Percentiles rank a stretch among this genome's conserved stretches.
phyloP scores from a whole-genome alignment of 35 echinoderm and acorn worm genomes.

The Nesometra sesokonis region DNA sequence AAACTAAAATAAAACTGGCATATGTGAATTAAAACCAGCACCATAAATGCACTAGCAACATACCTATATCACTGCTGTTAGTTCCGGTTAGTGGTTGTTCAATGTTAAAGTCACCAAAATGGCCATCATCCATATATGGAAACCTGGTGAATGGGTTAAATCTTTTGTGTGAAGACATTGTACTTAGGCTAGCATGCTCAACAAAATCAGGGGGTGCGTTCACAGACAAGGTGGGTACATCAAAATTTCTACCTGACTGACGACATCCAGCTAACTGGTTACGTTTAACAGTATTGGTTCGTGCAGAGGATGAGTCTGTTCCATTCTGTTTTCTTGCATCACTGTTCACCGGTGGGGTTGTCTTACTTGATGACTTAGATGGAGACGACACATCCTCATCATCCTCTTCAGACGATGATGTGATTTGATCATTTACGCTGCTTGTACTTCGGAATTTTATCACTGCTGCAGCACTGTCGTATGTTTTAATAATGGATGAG shows the following conservation, averaged over 20 bases:
- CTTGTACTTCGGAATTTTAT: neutral
- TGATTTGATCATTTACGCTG: neutral
- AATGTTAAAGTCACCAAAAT: slow-evolving; percentile 36
- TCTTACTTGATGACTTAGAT: neutral
- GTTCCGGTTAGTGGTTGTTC: neutral
- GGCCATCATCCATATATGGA: slow-evolving; percentile 56
- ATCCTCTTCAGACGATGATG: neutral
- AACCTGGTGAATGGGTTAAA: slow-evolving; percentile 77
- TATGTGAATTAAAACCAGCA: no score
- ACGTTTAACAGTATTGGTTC: no score
- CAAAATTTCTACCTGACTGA: neutral
- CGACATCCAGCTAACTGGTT: neutral
- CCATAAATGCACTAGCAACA: neutral
- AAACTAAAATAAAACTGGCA: no score
- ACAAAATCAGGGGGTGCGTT: neutral
- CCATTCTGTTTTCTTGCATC: neutral
- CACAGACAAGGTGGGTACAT: neutral
- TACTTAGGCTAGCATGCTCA: neutral
- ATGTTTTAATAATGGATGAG: neutral
- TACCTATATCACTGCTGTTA: neutral
- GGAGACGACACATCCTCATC: neutral
- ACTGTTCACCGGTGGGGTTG: neutral
- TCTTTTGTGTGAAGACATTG: neutral
- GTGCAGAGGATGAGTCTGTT: neutral
- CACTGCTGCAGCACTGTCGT: neutral